phyloP scores from a whole-genome alignment of 1,140 invertebrate species.

The Drosophila paulistorum region DNA sequence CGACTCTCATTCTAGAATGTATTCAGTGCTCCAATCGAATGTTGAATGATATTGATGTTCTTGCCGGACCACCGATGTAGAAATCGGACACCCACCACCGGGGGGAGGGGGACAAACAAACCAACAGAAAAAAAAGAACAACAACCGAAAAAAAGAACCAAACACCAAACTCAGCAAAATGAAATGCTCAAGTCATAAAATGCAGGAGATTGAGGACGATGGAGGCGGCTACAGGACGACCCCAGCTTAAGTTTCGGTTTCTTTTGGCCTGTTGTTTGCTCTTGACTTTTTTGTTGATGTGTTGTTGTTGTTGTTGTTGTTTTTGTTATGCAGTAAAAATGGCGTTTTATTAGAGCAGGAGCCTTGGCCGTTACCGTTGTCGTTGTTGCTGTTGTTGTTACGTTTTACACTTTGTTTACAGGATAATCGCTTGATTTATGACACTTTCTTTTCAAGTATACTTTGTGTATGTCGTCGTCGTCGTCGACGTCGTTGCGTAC shows the following conservation, averaged over 20 bases:
- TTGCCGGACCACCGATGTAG: background rate
- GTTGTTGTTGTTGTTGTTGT: conserved; percentile 24
- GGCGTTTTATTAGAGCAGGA: conserved; percentile 46
- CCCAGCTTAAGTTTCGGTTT: conserved; percentile 16
- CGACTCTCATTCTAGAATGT: conserved; percentile 65
- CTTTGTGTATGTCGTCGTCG: conserved; percentile 41
- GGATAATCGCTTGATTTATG: conserved; percentile 79
- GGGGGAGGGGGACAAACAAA: background rate
- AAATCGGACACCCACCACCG: conserved; percentile 8
- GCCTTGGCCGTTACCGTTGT: conserved; percentile 32
- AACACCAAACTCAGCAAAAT: conserved; percentile 52
- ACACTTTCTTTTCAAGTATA: conserved; percentile 66
- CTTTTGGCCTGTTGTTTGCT: conserved; percentile 17
- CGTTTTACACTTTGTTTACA: conserved; percentile 81
- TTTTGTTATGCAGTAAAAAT: conserved; percentile 40
- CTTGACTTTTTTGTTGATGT: conserved; percentile 35
- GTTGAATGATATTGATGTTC: conserved; percentile 23
- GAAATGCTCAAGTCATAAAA: conserved; percentile 70
- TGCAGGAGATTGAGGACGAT: conserved; percentile 26
- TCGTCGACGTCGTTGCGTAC: conserved; percentile 23
- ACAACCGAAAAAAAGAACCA: conserved; percentile 5
- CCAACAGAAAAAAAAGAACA: conserved; percentile 1
- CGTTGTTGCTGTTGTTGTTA: conserved; percentile 32
- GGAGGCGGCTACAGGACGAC: background rate
- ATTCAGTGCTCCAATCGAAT: conserved; percentile 53